A percentile compares a stretch with the other conserved stretches of the same genome.
These are phyloP conservation scores for Drosophila mimica DNA, from an alignment of 2,888 invertebrate genomes.

Conservation along the genomic window DNA sequence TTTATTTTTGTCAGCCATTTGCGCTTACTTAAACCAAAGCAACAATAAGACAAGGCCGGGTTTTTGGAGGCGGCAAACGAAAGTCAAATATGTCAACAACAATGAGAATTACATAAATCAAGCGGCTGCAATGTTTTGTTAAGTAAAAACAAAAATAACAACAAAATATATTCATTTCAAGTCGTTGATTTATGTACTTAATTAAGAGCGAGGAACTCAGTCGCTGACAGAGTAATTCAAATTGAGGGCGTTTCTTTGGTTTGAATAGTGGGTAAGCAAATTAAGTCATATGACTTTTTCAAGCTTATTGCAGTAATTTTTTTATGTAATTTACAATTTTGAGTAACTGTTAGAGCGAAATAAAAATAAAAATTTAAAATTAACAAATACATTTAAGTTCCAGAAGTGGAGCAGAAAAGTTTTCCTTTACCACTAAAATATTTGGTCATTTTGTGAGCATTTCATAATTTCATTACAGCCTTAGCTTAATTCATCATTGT, in stretches of 20 bases:
- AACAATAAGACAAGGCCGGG: constrained; percentile 32
- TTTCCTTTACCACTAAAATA: neutral
- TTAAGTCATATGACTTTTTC: constrained; percentile 29
- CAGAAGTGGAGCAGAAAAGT: neutral
- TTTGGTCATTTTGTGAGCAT: neutral
- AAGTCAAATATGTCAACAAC: constrained; percentile 68
- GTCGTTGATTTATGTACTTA: constrained; percentile 59
- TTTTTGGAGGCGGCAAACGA: constrained; percentile 64
- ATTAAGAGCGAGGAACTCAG: constrained; percentile 47
- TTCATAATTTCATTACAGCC: neutral
- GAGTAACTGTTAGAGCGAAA: neutral
- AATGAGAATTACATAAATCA: constrained; percentile 82
- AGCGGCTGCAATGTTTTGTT: constrained; percentile 70
- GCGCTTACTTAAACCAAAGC: constrained; percentile 56
- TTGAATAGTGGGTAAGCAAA: constrained; percentile 18
- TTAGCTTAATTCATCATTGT: constrained; percentile 27
- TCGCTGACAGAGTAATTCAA: constrained; percentile 2
- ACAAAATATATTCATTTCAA: constrained; percentile 47
- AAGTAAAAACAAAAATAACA: constrained; percentile 25
- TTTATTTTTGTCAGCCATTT: constrained; percentile 59
- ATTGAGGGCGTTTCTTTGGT: constrained; percentile 21
- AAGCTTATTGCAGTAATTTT: constrained; percentile 4
- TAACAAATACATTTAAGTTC: neutral
- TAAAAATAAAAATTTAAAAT: no score
- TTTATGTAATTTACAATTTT: neutral